Percentiles rank a stretch among this genome's conserved stretches.
These are phyloP conservation scores for Heterotilapia buettikoferi DNA, from an alignment of 2,113 vertebrate species.

Conservation along the genomic window DNA sequence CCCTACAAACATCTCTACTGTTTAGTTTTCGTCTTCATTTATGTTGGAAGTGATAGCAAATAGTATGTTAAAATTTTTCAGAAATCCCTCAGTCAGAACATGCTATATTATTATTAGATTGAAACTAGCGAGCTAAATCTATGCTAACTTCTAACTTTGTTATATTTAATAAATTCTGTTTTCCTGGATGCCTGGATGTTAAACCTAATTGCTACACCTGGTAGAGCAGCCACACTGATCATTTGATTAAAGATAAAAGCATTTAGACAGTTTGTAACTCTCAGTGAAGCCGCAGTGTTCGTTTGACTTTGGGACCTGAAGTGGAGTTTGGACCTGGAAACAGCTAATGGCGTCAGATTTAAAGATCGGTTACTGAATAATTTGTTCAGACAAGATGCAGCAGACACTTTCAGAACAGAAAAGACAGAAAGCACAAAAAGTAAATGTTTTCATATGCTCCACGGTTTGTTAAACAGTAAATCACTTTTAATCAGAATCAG, in stretches of 20 bases:
- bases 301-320: neutral
- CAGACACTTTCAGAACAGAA: neutral
- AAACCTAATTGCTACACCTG: neutral
- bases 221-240: fast-evolving
- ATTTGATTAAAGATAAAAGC: neutral
- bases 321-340: neutral
- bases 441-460: neutral
- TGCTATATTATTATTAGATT: neutral
- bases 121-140: neutral
- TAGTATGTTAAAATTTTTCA: neutral
- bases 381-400: neutral
- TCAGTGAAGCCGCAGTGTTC: neutral
- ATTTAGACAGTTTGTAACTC: neutral
- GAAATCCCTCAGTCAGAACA: neutral
- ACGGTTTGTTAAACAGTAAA: neutral
- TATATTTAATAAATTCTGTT: neutral
- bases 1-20: neutral
- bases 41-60: neutral
- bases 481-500: neutral
- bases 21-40: neutral
- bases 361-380: neutral
- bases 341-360: neutral
- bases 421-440: neutral
- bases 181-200: neutral
- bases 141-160: neutral